Conservation (phyloP, 2,888 invertebrate species). For the Calephelis perditalis region DNA sequence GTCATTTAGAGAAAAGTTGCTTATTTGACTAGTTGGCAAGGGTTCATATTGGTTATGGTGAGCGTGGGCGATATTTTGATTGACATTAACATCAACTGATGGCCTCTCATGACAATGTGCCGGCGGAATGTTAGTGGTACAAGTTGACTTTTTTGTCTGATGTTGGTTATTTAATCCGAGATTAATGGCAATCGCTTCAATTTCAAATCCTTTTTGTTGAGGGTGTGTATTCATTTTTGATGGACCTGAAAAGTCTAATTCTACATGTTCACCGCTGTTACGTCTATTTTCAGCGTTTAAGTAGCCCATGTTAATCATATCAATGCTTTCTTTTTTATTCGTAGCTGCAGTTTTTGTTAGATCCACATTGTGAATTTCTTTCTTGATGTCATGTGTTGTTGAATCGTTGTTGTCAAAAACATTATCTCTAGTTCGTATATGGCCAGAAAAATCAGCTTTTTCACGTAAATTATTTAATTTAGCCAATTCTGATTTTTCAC, state of each 20-base stretch:
- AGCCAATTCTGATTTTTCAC: constrained; percentile 60
- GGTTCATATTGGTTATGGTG: constrained; percentile 62
- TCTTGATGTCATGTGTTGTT: constrained; percentile 38
- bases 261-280: constrained; percentile 42
- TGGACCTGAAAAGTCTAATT: constrained; percentile 35
- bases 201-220: constrained; percentile 57
- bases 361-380: constrained; percentile 39
- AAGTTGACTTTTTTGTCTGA: constrained; percentile 44
- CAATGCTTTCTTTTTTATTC: constrained; percentile 57
- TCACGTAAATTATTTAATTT: constrained; percentile 54
- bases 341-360: constrained; percentile 42
- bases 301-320: constrained; percentile 74
- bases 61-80: constrained; percentile 55
- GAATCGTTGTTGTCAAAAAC: constrained; percentile 36
- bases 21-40: constrained; percentile 46
- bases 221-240: constrained; percentile 41
- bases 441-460: constrained; percentile 43
- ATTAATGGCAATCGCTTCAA: constrained; percentile 64
- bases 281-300: constrained; percentile 60
- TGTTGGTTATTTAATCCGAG: constrained; percentile 59
- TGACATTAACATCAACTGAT: constrained; percentile 45
- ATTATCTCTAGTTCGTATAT: constrained; percentile 40
- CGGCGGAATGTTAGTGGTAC: constrained; percentile 46
- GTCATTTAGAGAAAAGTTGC: constrained; percentile 62
- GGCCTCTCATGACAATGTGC: constrained; percentile 52